Base-by-base conservation (phyloP, 2,888 invertebrate genomes). In the Bellardia pandia region DNA sequence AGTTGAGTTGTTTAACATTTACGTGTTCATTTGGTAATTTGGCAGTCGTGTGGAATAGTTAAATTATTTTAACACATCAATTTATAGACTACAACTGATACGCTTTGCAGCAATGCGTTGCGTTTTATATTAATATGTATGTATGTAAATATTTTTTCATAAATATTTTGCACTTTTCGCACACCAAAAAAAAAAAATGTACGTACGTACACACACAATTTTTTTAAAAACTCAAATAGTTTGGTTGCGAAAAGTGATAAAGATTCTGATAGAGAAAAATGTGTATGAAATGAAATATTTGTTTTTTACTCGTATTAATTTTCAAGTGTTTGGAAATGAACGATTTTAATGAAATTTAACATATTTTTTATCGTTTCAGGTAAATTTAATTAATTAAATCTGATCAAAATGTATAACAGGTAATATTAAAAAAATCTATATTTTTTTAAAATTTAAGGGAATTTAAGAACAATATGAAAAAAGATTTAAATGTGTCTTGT, bases 1-100 rank as follows among this genome's bases (percentile, higher is more conserved):
- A 5, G 2, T 66, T 56, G 58, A 5, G 1, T 71, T 77, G 71
- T 83, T 83, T 77, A 79, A 85, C 75, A 85, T 85, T 85, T 80
- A 80, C 79, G 79, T 85, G 75, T 85, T 85, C 85, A 75, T 85
- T 85, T 85, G 79, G 85, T 69, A 80, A 85, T 85, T 80, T 85
- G 48, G 79, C 85, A 85, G 45, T 85, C 85, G 79, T 85, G 79
- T 80, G 85, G 85, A 85, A 85, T 85, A 85, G 79, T 85, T 79
- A 75, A 80, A 79, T 85, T 80, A 80, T 80, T 80, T 76, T 75
- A 75, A 75, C 69, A 75, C 75, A 71, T 69, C 75, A 69, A 85
- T 71, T 76, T 83, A 45, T 77, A 45, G 62, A 77, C 42, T 83
- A 71, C 69, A 83, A 76, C 71, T 56, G 77, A 83, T 77, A 71